Evolutionary conservation across 2,888 invertebrate genomes (phyloP), one percentile per base, ranked within the genome.

Genomic region (Diplolepis rosae): DNA sequence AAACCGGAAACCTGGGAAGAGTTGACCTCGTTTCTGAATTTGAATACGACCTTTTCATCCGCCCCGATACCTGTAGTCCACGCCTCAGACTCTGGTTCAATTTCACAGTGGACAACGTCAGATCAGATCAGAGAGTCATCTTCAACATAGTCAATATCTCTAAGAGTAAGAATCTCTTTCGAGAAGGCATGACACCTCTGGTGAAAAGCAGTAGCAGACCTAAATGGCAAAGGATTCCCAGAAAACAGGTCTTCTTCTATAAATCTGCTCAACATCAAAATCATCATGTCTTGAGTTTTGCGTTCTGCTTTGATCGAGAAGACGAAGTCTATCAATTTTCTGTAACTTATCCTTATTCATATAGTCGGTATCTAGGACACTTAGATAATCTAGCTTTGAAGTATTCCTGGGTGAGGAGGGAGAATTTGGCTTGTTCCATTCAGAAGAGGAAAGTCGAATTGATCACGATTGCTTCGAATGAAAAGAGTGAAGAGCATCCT

Each of bases 101-200:
- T 90, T 99, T 99, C 86, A 97, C 98, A 0, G 98, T 99, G 42
- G 98, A 98, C 88, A 99, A 99, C 88, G 96, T 96, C 0, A 95
- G 94, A 82, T 92, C 94, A 73, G 97, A 98, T 88, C 98, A 98
- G 92, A 92, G 97, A 78, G 98, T 98, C 2, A 94, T 99, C 82
- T 98, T 99, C 90, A 98, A 98, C 89, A 93, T 99, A 71, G 97
- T 99, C 0, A 99, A 99, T 90, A 94, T 99, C 77, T 97, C 97
- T 80, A 98, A 98, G 89, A 94, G 93, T 76, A 93, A 95, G 77
- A 98, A 96, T 81, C 90, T 98, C 56, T 98, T 95, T 86, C 94
- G 95, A 78, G 93, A 93, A 32, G 95, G 96, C 1, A 94, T 98
- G 93, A 97, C 98, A 2, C 99, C 99, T 0, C 89, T 99, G 61